Conservation (phyloP, 2,113 vertebrate genomes). For the Melanerpes formicivorus region DNA sequence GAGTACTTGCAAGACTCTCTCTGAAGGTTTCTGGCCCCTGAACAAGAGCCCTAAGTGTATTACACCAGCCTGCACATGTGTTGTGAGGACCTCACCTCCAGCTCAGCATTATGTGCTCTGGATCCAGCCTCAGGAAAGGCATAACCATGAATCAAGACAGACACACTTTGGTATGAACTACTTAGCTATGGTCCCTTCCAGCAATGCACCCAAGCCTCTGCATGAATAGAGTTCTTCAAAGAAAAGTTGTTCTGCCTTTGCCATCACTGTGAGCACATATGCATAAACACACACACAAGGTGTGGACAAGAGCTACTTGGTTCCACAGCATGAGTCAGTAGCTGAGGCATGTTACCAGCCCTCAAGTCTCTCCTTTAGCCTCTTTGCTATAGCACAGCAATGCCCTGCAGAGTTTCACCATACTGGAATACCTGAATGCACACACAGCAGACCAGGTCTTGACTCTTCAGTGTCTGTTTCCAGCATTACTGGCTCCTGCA, state of each 20-base stretch:
- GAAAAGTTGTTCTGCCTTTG: not conserved
- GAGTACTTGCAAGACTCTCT: not conserved
- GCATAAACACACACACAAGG: not conserved
- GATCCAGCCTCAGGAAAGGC: not conserved
- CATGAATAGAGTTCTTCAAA: not conserved
- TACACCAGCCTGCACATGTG: rapidly evolving
- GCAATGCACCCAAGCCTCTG: not conserved
- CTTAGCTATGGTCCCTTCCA: not conserved
- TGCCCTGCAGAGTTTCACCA: not conserved
- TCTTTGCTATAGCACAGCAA: not conserved
- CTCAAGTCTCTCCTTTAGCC: not conserved
- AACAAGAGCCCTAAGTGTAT: not conserved
- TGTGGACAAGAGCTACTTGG: not conserved
- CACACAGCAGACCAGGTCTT: not conserved
- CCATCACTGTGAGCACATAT: not conserved
- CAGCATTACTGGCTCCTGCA: not conserved
- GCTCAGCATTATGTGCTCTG: not conserved
- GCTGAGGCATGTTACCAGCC: not conserved
- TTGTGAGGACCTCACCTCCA: not conserved
- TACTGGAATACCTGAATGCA: not conserved
- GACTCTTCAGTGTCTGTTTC: not conserved
- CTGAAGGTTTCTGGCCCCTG: not conserved
- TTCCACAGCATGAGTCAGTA: not conserved
- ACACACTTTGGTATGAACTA: not conserved
- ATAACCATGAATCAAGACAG: not conserved